These are phyloP conservation scores for Drosophila limbata DNA, from an alignment of 2,888 invertebrate genomes.

Conservation along the genomic window DNA sequence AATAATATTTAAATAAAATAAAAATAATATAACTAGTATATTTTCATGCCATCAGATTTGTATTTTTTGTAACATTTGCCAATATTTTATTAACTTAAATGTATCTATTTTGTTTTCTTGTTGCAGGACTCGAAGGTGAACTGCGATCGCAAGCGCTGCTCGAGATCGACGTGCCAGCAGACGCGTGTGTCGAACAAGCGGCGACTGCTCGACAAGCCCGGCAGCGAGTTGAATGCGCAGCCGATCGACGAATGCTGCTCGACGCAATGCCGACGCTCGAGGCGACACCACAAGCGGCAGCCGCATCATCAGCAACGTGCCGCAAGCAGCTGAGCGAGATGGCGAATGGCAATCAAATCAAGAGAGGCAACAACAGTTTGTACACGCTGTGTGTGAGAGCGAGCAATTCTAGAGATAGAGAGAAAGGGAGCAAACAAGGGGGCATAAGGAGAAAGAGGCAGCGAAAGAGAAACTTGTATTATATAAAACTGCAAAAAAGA, in stretches of 20 bases:
- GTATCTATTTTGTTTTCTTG: not conserved
- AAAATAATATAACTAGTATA: too few relatives aligned
- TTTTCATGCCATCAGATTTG: too few relatives aligned
- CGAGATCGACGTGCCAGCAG: slow-evolving; percentile 82
- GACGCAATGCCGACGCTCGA: slow-evolving; percentile 83
- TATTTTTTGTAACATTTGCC: too few relatives aligned
- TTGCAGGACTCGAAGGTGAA: slow-evolving; percentile 91
- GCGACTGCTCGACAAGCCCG: slow-evolving; percentile 88
- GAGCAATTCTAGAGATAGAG: slow-evolving; percentile 23
- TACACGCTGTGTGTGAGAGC: slow-evolving; percentile 17
- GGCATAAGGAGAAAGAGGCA: not conserved
- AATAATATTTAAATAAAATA: too few relatives aligned
- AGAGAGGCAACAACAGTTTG: slow-evolving; percentile 15
- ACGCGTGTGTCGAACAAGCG: slow-evolving; percentile 79
- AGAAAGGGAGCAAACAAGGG: not conserved
- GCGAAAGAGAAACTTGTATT: slow-evolving; percentile 58
- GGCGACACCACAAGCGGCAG: slow-evolving; percentile 84
- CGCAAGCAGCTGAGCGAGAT: slow-evolving; percentile 59
- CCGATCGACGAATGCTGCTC: slow-evolving; percentile 86
- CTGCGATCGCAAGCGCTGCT: slow-evolving; percentile 91
- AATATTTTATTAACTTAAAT: slow-evolving; percentile 2
- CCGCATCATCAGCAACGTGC: slow-evolving; percentile 70
- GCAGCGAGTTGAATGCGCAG: slow-evolving; percentile 86
- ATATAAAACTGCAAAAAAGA: slow-evolving; percentile 44
- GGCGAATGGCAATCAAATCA: slow-evolving; percentile 15